Base-by-base conservation (phyloP, 2,797 vertebrate genomes). In the Sebastolobus alascanus region DNA sequence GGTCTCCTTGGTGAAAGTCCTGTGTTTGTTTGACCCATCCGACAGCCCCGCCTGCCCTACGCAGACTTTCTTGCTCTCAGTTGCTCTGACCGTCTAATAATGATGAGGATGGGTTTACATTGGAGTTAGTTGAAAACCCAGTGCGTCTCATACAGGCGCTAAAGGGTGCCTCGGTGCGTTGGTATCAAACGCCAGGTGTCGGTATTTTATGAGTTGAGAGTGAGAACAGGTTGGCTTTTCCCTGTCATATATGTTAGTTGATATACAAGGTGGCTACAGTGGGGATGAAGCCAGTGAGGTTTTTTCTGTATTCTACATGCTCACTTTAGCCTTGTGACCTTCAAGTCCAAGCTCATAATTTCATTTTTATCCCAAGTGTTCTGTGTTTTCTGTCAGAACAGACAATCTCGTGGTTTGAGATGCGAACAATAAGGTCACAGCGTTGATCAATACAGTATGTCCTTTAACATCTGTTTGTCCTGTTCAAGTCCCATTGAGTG, bases 131-230 rank as follows among this genome's bases (percentile, higher is more conserved):
- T 9, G n/a, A 54, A 22, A 54, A 20, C 9, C n/a, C 4, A 20
- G 20, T 22, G 20, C 0, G 9, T 54, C 20, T 22, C 52, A 54
- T 22, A 22, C 9, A n/a, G n/a, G 20, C n/a, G 52, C 52, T 22
- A 0, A 54, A 54, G 4, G 40, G 40, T 40, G 5, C 1, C 38
- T 50, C 0, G 18, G 0, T 0, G 46, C 4, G 20, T 52, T 20
- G 40, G 40, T 43, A n/a, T 52, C 50, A 52, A 20, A 52, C 2
- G 2, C 50, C 50, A 4, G 20, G 20, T 55, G 54, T 22, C 3
- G 1, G 25, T 56, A 56, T 56, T 56, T 8, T 25, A 27, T 27
- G 55, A 56, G 22, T 14, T 58, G 55, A 22, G 11, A 58, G 55
- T 58, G 1, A 14, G 25, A 2, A 58, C 25, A 13, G 13, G 25